Evolutionary conservation across 2,797 vertebrate species (phyloP), one percentile per base, ranked within the genome.

Genomic region (Phalanger gymnotis): DNA sequence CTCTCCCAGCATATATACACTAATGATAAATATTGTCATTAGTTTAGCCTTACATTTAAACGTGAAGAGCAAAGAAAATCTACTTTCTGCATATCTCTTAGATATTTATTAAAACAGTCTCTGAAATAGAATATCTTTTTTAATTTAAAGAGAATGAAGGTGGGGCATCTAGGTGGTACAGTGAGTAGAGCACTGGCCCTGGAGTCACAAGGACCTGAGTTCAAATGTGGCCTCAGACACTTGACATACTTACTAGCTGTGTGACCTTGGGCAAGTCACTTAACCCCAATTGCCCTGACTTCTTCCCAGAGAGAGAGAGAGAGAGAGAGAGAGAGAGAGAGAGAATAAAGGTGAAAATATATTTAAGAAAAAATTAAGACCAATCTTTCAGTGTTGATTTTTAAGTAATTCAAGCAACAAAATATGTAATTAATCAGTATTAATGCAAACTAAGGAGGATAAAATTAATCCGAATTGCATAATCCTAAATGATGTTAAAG

Each of bases 401-500:
- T 6, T 94, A 40, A 73, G 22, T 94, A 94, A 92, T 94, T 94
- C 28, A 57, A 91, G 40, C 54, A 91, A 16, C n/a, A 1, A 91
- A 47, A 95, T 92, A 66, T 52, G 90, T 54, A 27, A 90, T 96
- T 53, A 97, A 87, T 90, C 53, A 40, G 61, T 40, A 91, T 93
- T 94, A 95, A 92, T 92, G 73, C 52, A 89, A 91, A 92, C n/a
- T 58, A 66, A 95, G 94, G 81, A 14, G 53, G 92, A 47, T 93
- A 57, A 94, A 96, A 54, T 92, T 89, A 6, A 94, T 97, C 96
- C 93, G 51, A 92, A 73, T 96, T 7, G n/a, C 93, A 53, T 6
- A 92, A 31, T 93, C 28, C 11, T 81, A 56, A 93, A 14, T 81
- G 54, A 4, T 34, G 52, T 6, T 91, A 66, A 95, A 92, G 92